Conservation (phyloP, 2,797 vertebrate genomes). For the Thalassophryne amazonica region DNA sequence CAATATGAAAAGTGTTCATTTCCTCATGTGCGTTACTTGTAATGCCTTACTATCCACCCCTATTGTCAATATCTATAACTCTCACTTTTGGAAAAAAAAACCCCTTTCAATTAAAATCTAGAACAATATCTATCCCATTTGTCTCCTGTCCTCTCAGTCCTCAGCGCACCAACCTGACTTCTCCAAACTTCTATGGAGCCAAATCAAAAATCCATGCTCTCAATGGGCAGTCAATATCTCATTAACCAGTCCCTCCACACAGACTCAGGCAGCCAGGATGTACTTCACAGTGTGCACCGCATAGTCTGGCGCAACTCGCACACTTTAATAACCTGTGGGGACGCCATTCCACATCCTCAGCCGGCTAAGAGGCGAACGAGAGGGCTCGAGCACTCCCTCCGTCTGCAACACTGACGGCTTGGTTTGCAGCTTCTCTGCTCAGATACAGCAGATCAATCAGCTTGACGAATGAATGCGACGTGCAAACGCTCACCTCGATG, state of each 20-base stretch:
- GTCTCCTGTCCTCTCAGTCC: neutral
- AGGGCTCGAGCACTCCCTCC: conserved; percentile 9
- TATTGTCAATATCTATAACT: too few relatives aligned
- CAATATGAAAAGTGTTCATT: too few relatives aligned
- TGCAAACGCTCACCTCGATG: neutral
- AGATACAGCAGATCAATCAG: too few relatives aligned
- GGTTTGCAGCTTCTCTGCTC: conserved; percentile 13
- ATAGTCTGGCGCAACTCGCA: conserved; percentile 63
- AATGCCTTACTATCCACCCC: too few relatives aligned
- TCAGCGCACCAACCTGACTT: conserved; percentile 36
- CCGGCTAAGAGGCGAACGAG: conserved; percentile 33
- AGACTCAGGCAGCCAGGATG: conserved; percentile 66
- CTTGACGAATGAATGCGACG: neutral
- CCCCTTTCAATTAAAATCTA: too few relatives aligned
- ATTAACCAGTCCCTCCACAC: conserved; percentile 77
- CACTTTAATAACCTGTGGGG: conserved; percentile 74
- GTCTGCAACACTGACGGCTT: conserved; percentile 18
- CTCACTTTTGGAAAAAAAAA: too few relatives aligned
- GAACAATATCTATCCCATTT: neutral
- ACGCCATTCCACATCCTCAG: conserved; percentile 63
- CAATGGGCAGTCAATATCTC: conserved; percentile 84
- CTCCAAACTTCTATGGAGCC: conserved; percentile 59
- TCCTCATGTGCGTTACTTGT: too few relatives aligned
- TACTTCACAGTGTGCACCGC: conserved; percentile 61
- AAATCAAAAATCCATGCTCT: conserved; percentile 84